Evolutionary conservation across 1,140 invertebrate genomes (phyloP).

Genomic region (Drosophila biarmipes): DNA sequence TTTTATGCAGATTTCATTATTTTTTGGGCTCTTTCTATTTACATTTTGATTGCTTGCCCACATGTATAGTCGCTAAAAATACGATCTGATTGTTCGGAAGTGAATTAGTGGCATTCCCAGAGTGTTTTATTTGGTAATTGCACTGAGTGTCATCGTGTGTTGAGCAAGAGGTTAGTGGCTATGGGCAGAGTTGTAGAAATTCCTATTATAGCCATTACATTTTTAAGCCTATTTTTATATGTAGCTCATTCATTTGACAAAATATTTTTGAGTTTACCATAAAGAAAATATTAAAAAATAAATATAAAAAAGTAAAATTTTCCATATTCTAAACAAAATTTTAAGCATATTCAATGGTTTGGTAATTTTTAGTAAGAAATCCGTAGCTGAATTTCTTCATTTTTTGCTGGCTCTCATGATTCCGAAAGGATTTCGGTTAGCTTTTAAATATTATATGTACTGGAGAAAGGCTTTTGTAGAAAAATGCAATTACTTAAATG

Average conservation of each 20-base stretch:
- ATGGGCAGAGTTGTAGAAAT: not conserved
- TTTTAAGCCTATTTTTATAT: not conserved
- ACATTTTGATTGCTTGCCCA: slow-evolving; percentile 26
- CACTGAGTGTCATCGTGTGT: not conserved
- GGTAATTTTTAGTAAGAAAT: no score
- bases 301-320: not conserved
- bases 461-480: no score
- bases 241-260: not conserved
- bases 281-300: not conserved
- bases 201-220: not conserved
- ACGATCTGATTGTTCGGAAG: slow-evolving; percentile 61
- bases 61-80: slow-evolving; percentile 59
- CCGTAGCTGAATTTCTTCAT: no score
- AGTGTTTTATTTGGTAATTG: slow-evolving; percentile 40
- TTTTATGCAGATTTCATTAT: slow-evolving; percentile 62
- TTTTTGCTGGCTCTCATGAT: no score
- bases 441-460: no score
- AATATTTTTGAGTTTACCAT: no score
- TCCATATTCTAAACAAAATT: no score
- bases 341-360: no score
- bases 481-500: no score
- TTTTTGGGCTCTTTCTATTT: slow-evolving; percentile 38
- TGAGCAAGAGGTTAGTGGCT: slow-evolving; percentile 7
- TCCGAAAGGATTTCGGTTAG: no score
- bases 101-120: slow-evolving; percentile 61